Evolutionary conservation across 2,888 invertebrate genomes (phyloP).

Genomic region (Aplocera efformata): DNA sequence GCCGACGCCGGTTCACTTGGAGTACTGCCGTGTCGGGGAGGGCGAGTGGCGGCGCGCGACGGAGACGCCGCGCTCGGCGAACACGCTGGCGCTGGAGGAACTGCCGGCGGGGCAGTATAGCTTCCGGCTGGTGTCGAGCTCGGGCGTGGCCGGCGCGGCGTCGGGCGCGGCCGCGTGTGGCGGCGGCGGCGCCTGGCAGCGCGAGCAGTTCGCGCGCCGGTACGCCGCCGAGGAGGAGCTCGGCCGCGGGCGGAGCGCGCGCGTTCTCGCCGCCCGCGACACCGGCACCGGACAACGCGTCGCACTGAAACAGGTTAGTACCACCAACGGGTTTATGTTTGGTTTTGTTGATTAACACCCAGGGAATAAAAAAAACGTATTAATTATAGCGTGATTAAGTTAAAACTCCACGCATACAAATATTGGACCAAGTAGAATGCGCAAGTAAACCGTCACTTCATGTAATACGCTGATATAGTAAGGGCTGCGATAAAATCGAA

Average conservation of each 20-base stretch:
- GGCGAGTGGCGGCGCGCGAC: constrained; percentile 80
- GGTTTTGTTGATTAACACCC: too few relatives aligned
- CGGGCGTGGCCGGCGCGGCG: constrained; percentile 74
- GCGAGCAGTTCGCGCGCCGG: constrained; percentile 82
- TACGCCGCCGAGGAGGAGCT: constrained; percentile 83
- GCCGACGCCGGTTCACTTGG: constrained; percentile 58
- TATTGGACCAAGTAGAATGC: too few relatives aligned
- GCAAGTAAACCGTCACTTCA: too few relatives aligned
- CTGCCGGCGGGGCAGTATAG: constrained; percentile 84
- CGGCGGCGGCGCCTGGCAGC: constrained; percentile 83
- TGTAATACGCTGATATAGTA: too few relatives aligned
- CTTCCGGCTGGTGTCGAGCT: constrained; percentile 83
- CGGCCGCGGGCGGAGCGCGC: constrained; percentile 86
- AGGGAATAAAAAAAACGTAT: too few relatives aligned
- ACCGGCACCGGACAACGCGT: constrained; percentile 87
- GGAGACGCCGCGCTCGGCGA: constrained; percentile 62
- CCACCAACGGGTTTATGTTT: neutral
- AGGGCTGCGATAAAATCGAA: too few relatives aligned
- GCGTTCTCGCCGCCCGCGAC: constrained; percentile 86
- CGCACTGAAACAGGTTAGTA: constrained; percentile 84
- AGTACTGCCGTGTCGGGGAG: constrained; percentile 79
- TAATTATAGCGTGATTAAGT: too few relatives aligned
- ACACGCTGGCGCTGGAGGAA: constrained; percentile 75
- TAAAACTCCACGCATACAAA: too few relatives aligned
- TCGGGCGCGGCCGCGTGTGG: constrained; percentile 81